Base-by-base conservation (phyloP, 2,888 invertebrate species). In the Apodemia mormo region DNA sequence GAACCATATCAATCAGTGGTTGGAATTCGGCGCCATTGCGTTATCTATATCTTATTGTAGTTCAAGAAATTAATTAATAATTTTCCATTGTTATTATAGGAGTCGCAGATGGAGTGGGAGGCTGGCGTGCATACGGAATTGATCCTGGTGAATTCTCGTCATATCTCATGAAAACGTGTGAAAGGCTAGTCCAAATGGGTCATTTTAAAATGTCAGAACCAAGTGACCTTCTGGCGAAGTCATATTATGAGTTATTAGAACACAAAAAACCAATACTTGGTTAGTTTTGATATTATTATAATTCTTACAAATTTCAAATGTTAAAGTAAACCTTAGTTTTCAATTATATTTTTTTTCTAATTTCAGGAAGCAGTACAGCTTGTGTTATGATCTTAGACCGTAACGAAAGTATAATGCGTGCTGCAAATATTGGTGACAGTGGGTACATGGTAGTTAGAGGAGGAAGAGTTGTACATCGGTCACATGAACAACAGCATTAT, bases 341-440 rank as follows among this genome's bases (percentile, higher is more conserved):
- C 12, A 45, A 12, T 12, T 4, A 12, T 45, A 45, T 12, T 45
- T 45, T 76, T 67, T 71, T 72, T n/a, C n/a, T 68, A 75, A 74
- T 83, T 89, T 43, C 88, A 97, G 98, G 99, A 80, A 99, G 99
- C 92, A 99, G 99, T 87, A 99, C 99, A 76, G 99, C 99, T 1
- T 99, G 99, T 90, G 97, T 99, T 71, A 96, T 99, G 84, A 96
- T 99, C 77, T 94, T 99, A 74, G 98, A 98, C 88, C 96, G 97
- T 78, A 97, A 96, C 81, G 98, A 97, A 80, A 96, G 96, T 84
- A 97, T 96, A 77, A 95, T 99, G 84, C 98, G 98, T 82, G 97
- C 99, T 14, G 99, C 99, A 68, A 99, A 99, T 92, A 97, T 99
- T 78, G 99, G 99, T n/a, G 99, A 99, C 93, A 99, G 99, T 84